Conservation (phyloP, 92 coral and sea anemone genomes). For the Heliopora coerulea region DNA sequence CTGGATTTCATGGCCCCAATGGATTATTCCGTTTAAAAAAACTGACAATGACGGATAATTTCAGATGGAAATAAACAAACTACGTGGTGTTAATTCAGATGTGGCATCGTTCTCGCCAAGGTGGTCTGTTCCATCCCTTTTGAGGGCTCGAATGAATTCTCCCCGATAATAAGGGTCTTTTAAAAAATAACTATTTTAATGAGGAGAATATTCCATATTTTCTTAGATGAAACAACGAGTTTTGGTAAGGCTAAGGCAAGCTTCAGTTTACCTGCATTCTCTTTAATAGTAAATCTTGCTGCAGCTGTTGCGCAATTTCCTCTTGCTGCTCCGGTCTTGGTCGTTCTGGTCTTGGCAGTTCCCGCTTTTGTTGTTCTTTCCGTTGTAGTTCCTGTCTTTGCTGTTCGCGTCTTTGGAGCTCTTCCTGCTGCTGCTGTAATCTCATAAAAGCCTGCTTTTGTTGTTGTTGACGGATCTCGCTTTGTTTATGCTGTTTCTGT, state of each 20-base stretch:
- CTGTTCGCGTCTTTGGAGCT: slow-evolving; percentile 50
- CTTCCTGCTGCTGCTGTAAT: slow-evolving; percentile 61
- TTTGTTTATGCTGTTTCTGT: slow-evolving; percentile 35
- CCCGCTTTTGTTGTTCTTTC: slow-evolving; percentile 43
- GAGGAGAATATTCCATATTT: background rate
- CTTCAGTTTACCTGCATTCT: slow-evolving; percentile 53
- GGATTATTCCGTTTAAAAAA: no score
- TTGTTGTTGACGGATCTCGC: slow-evolving; percentile 34
- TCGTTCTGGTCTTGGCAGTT: slow-evolving; percentile 51
- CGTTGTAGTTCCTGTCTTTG: slow-evolving; percentile 41
- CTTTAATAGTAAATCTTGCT: slow-evolving; percentile 66
- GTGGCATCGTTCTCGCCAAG: no score
- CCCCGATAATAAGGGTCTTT: no score
- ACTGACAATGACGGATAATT: no score
- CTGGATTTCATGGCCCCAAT: no score
- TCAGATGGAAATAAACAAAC: no score
- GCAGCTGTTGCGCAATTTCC: slow-evolving; percentile 67
- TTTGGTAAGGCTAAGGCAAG: no score
- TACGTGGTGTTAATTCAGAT: no score
- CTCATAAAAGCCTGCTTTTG: slow-evolving; percentile 37
- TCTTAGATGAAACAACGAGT: no score
- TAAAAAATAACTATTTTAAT: no score
- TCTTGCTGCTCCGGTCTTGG: slow-evolving; percentile 53
- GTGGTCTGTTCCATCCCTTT: no score
- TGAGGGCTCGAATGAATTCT: no score